Evolutionary conservation across 2,113 vertebrate genomes (phyloP).

Genomic region (Speoplatyrhinus poulsoni): DNA sequence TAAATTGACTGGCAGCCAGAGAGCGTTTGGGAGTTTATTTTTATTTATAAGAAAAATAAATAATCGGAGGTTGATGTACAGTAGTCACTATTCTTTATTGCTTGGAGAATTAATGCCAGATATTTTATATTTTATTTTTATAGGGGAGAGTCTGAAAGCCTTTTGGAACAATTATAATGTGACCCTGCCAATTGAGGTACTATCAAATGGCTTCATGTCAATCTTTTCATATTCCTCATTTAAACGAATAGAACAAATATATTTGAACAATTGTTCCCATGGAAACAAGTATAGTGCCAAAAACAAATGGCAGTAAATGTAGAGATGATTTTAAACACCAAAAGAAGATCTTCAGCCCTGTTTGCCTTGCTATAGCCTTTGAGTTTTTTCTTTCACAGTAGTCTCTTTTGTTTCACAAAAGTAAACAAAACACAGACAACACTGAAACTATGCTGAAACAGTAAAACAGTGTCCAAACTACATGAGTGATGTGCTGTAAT

Average conservation of each 20-base stretch:
- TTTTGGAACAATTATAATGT: neutral
- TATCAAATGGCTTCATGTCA: neutral
- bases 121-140: neutral
- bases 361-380: neutral
- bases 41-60: slow-evolving; percentile 39
- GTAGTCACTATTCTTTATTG: slow-evolving; percentile 16
- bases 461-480: slow-evolving; percentile 8
- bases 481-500: neutral
- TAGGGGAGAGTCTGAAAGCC: neutral
- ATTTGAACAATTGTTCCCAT: neutral
- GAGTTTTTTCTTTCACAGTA: neutral
- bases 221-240: neutral
- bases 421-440: slow-evolving; percentile 6
- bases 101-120: slow-evolving; percentile 1
- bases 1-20: slow-evolving; percentile 35
- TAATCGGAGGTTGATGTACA: neutral
- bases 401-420: neutral
- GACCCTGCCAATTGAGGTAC: neutral
- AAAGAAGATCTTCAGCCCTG: no score
- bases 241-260: neutral
- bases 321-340: no score
- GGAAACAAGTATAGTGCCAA: no score
- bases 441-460: slow-evolving; percentile 2
- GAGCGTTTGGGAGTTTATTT: slow-evolving; percentile 41
- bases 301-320: no score